These are phyloP conservation scores for Zeus faber DNA, from an alignment of 2,113 vertebrate species.

Conservation along the genomic window DNA sequence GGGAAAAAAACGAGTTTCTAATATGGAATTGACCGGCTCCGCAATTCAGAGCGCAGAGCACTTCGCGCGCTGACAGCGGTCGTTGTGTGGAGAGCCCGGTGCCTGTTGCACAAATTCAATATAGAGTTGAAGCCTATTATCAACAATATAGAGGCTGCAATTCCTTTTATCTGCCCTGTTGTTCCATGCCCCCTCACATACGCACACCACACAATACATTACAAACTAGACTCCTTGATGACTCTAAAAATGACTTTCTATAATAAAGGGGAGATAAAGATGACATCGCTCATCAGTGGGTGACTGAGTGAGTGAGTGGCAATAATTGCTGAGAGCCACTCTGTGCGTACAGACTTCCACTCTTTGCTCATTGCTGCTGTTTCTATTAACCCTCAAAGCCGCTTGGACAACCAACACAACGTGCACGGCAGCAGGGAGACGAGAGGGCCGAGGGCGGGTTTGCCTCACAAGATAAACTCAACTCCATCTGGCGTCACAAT, in stretches of 20 bases:
- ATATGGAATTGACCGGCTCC: conserved; percentile 16
- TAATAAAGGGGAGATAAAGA: too few species aligned
- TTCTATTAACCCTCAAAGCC: conserved; percentile 23
- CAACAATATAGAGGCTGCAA: not conserved
- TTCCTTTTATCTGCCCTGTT: conserved; percentile 6
- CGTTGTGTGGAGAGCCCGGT: conserved; percentile 8
- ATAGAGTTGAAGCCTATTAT: conserved; percentile 18
- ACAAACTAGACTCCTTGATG: too few species aligned
- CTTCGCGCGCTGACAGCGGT: conserved; percentile 20
- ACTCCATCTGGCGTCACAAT: not conserved
- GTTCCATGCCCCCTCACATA: not conserved
- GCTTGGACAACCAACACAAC: conserved; percentile 6
- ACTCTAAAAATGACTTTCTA: too few species aligned
- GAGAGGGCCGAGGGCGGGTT: too few species aligned
- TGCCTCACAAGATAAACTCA: too few species aligned
- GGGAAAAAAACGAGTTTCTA: conserved; percentile 23
- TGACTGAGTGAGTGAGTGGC: conserved; percentile 1
- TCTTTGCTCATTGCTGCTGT: conserved; percentile 16
- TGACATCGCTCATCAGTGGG: conserved; percentile 19
- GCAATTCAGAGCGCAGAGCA: conserved; percentile 27
- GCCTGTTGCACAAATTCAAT: conserved; percentile 37
- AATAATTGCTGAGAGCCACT: conserved; percentile 8
- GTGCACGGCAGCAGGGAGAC: too few species aligned
- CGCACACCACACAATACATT: not conserved
- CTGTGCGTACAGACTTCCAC: conserved; percentile 1